Conservation (phyloP, 2,113 vertebrate genomes). For the Neolamprologus caudopunctatus region DNA sequence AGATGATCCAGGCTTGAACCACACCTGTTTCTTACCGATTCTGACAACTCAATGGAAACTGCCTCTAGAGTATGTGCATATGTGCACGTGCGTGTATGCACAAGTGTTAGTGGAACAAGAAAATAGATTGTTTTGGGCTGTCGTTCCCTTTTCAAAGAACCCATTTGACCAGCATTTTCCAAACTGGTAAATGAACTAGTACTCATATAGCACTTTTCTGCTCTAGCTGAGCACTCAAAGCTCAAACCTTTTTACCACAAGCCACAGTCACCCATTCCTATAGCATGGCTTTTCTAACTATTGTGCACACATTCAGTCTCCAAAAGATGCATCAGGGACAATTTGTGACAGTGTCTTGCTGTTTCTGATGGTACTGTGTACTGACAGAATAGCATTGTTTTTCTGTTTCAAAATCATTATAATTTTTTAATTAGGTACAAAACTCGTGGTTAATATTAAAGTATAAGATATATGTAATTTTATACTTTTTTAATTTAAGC, state of each 20-base stretch:
- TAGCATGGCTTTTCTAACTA: background rate
- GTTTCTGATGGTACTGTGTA: background rate
- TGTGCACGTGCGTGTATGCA: background rate
- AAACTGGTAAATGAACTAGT: background rate
- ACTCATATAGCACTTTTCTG: background rate
- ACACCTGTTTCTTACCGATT: conserved; percentile 36
- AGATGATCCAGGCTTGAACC: background rate
- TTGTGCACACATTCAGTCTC: background rate
- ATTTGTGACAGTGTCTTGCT: background rate
- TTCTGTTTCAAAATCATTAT: background rate
- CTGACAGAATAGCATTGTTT: background rate
- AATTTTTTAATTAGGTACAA: background rate
- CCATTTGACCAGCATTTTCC: background rate
- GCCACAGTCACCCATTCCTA: background rate
- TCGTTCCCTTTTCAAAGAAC: background rate
- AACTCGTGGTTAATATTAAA: background rate
- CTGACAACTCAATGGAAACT: background rate
- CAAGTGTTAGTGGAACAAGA: background rate
- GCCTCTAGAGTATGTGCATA: background rate
- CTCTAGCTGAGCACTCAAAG: background rate
- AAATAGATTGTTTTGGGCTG: background rate
- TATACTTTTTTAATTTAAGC: background rate
- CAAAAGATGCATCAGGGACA: background rate
- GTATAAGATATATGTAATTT: background rate
- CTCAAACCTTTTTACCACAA: background rate